phyloP scores from a whole-genome alignment of 2,113 vertebrate genomes.

The Pseudopodoces humilis region DNA sequence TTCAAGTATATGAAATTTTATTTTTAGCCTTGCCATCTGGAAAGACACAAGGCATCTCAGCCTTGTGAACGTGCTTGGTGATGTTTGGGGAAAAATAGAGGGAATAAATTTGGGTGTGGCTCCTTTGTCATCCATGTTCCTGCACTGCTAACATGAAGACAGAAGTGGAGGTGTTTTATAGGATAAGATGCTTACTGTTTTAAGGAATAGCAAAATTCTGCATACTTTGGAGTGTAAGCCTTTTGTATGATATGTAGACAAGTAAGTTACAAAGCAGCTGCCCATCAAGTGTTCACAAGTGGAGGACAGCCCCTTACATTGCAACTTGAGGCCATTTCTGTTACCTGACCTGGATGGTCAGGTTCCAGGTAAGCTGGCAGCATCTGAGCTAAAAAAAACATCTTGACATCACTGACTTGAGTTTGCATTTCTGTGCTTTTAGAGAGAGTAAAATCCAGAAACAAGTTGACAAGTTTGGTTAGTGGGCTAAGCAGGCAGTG shows the following conservation, averaged over 20 bases:
- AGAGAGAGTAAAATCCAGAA: neutral
- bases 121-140: neutral
- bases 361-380: neutral
- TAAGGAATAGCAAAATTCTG: neutral
- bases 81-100: neutral
- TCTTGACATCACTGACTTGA: neutral
- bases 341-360: neutral
- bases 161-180: neutral
- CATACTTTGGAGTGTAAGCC: neutral
- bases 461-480: neutral
- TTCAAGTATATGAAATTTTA: neutral
- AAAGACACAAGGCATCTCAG: neutral
- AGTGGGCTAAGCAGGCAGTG: neutral
- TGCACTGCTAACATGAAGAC: neutral
- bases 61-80: neutral
- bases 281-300: neutral
- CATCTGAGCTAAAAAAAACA: neutral
- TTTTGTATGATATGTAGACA: neutral
- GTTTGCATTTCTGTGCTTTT: neutral
- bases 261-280: neutral
- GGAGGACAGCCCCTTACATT: neutral
- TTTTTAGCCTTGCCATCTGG: neutral
- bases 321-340: accelerated
- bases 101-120: neutral
- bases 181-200: neutral